Conservation (phyloP, 2,888 invertebrate species). For the Tachystola acroxantha region DNA sequence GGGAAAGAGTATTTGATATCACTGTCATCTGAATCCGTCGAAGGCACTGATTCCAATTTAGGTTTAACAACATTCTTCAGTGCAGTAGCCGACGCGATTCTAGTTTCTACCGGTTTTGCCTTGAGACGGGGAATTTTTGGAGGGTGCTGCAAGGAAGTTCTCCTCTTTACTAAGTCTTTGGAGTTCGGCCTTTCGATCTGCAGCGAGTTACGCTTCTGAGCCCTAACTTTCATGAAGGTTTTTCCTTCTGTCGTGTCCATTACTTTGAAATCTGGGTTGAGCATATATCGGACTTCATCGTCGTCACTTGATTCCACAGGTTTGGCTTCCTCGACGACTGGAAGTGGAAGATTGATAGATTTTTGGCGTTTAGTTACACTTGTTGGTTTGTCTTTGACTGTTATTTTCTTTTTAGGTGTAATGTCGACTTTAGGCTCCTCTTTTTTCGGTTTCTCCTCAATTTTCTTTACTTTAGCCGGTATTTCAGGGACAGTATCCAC, state of each 20-base stretch:
- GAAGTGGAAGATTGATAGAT: constrained; percentile 20
- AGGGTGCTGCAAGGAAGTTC: constrained; percentile 59
- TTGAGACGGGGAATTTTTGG: constrained; percentile 59
- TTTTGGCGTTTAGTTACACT: constrained; percentile 45
- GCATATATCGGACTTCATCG: constrained; percentile 64
- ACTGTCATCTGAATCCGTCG: constrained; percentile 64
- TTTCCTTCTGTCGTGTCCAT: constrained; percentile 41
- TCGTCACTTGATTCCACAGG: constrained; percentile 51
- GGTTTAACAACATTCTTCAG: constrained; percentile 31
- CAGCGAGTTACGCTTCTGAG: constrained; percentile 57
- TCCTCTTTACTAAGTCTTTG: constrained; percentile 52
- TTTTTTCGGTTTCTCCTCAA: constrained; percentile 22
- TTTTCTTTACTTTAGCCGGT: constrained; percentile 29
- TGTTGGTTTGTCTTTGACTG: constrained; percentile 32
- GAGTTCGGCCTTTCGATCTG: constrained; percentile 63
- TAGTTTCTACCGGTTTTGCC: constrained; percentile 40
- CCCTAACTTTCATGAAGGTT: constrained; percentile 56
- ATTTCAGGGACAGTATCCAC: constrained; percentile 16
- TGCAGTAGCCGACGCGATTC: constrained; percentile 14
- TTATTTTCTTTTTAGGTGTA: constrained; percentile 44
- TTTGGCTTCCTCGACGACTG: constrained; percentile 23
- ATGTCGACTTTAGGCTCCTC: constrained; percentile 25
- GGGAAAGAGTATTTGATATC: constrained; percentile 71
- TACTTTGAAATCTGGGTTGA: constrained; percentile 55
- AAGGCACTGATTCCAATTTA: constrained; percentile 33